Evolutionary conservation across 2,888 invertebrate genomes (phyloP).

Genomic region (Acanthopleura granulata): DNA sequence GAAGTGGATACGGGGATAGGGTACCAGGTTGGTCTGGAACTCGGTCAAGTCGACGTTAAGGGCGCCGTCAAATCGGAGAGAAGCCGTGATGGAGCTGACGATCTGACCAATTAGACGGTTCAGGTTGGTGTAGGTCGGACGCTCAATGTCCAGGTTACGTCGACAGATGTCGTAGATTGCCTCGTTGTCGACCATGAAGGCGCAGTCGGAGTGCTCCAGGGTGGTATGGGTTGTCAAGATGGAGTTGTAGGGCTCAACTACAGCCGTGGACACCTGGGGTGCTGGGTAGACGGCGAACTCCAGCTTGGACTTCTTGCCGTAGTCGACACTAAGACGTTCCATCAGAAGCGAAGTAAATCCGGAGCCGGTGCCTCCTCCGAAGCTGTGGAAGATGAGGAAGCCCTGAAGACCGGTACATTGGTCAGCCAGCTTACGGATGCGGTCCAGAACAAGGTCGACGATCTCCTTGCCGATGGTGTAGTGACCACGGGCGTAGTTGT

Average conservation of each 20-base stretch:
- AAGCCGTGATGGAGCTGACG: slow-evolving; percentile 5
- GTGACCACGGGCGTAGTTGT: slow-evolving; percentile 97
- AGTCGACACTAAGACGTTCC: neutral
- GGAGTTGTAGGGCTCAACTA: slow-evolving; percentile 82
- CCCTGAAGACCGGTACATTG: slow-evolving; percentile 64
- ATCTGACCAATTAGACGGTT: slow-evolving; percentile 7
- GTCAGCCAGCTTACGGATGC: slow-evolving; percentile 3
- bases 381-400: slow-evolving; percentile 43
- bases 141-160: neutral
- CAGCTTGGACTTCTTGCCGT: neutral
- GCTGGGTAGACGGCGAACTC: slow-evolving; percentile 4
- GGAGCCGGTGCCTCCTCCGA: neutral
- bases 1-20: neutral
- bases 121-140: slow-evolving; percentile 5
- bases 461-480: slow-evolving; percentile 93
- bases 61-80: slow-evolving; percentile 7
- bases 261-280: slow-evolving; percentile 59
- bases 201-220: slow-evolving; percentile 4
- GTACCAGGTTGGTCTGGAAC: slow-evolving; percentile 7
- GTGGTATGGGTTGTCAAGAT: slow-evolving; percentile 73
- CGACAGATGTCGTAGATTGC: slow-evolving; percentile 4
- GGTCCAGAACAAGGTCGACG: slow-evolving; percentile 80
- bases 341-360: neutral
- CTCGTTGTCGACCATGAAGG: slow-evolving; percentile 8
- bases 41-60: neutral